These are phyloP conservation scores for Porites australiensis DNA, from an alignment of 64 coral and sea anemone species.

Conservation along the genomic window DNA sequence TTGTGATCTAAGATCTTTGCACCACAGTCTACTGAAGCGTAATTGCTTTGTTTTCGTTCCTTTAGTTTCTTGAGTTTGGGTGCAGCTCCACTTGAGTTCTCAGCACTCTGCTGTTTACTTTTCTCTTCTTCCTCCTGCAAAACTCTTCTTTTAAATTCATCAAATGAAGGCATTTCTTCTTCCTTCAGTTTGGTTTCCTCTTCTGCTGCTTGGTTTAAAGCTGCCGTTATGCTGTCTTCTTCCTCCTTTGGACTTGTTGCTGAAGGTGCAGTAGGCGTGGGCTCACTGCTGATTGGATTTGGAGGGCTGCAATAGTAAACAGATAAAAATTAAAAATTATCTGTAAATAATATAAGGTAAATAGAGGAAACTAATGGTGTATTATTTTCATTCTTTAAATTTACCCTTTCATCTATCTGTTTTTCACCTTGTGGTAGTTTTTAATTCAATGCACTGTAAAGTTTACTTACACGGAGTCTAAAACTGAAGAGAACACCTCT, in stretches of 20 bases:
- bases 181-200: slow-evolving; percentile 72
- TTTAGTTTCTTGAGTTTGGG: slow-evolving; percentile 81
- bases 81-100: slow-evolving; percentile 32
- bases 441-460: too few species aligned
- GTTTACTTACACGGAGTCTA: slow-evolving; percentile 17
- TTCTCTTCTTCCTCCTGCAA: slow-evolving; percentile 90
- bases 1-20: slow-evolving; percentile 88
- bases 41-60: slow-evolving; percentile 93
- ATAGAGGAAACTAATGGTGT: too few species aligned
- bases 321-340: neutral
- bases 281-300: slow-evolving; percentile 3
- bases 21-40: slow-evolving; percentile 92
- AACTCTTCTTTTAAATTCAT: slow-evolving; percentile 90
- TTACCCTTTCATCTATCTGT: neutral
- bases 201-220: slow-evolving; percentile 78
- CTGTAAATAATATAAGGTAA: too few species aligned
- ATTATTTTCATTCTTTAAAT: too few species aligned
- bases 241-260: slow-evolving; percentile 41
- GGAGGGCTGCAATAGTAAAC: neutral
- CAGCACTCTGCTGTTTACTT: slow-evolving; percentile 65
- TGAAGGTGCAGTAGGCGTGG: neutral
- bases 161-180: slow-evolving; percentile 98
- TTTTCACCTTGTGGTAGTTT: too few species aligned
- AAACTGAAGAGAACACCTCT: slow-evolving; percentile 7
- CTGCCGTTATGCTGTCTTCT: slow-evolving; percentile 83